Conservation (phyloP, 2,797 vertebrate genomes). For the Peromyscus aztecus region DNA sequence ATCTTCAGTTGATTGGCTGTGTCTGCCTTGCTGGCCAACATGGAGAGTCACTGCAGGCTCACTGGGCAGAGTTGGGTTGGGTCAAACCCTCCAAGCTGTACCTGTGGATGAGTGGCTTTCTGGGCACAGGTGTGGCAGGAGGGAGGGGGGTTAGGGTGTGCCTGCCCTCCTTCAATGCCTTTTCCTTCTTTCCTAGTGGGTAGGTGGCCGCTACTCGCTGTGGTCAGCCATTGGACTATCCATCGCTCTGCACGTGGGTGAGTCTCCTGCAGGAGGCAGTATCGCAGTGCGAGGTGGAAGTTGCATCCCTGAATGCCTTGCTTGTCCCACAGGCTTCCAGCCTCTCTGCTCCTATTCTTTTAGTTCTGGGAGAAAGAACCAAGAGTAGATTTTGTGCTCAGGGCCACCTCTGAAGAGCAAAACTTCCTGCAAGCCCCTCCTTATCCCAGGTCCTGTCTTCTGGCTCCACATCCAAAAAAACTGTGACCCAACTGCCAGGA, state of each 20-base stretch:
- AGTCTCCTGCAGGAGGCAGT: fast-evolving
- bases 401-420: not conserved
- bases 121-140: constrained; percentile 15
- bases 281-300: not conserved
- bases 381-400: not conserved
- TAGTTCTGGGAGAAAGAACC: not conserved
- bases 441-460: not conserved
- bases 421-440: not conserved
- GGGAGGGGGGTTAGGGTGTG: constrained; percentile 59
- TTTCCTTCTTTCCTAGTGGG: constrained; percentile 92
- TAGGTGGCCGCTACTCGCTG: constrained; percentile 97
- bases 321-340: not conserved
- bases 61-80: constrained; percentile 8
- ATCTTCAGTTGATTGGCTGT: not conserved
- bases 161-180: constrained; percentile 65
- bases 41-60: not conserved
- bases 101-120: not conserved
- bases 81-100: not conserved
- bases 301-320: not conserved
- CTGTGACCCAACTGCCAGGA: not conserved
- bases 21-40: not conserved
- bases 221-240: constrained; percentile 99
- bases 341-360: not conserved
- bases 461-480: not conserved
- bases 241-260: constrained; percentile 97